A percentile compares a stretch with the other conserved stretches of the same genome.
These are phyloP conservation scores for Rhabdornis inornatus DNA, from an alignment of 2,113 vertebrate genomes.

Conservation along the genomic window DNA sequence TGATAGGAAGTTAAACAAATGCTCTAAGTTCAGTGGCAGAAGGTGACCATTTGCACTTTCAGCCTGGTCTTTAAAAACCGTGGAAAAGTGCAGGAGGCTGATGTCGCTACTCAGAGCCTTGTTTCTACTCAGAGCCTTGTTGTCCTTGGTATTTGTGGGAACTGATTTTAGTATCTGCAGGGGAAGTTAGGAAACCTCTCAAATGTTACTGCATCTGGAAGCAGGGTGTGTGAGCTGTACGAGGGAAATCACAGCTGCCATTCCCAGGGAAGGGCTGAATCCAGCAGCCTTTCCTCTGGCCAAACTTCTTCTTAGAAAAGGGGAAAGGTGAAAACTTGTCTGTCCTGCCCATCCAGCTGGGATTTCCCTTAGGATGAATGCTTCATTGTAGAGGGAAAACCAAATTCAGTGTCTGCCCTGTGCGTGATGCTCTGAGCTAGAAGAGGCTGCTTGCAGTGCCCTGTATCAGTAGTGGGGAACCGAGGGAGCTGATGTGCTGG, in stretches of 20 bases:
- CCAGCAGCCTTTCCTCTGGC: background rate
- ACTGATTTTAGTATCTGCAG: background rate
- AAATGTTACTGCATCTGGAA: background rate
- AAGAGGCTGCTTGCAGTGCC: background rate
- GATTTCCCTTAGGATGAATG: background rate
- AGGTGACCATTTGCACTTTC: background rate
- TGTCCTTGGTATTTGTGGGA: background rate
- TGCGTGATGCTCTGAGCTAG: background rate
- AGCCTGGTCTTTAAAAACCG: background rate
- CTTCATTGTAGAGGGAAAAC: background rate
- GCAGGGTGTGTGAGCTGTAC: rapidly evolving
- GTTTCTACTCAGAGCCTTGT: background rate
- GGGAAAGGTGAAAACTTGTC: background rate
- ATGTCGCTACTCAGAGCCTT: too few species aligned
- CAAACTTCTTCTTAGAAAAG: background rate
- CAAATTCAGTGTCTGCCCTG: background rate
- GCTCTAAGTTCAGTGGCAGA: background rate
- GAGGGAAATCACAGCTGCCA: background rate
- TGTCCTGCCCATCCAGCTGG: background rate
- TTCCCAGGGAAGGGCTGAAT: background rate
- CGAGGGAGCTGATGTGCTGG: background rate
- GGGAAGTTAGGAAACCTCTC: background rate
- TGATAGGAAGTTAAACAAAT: background rate
- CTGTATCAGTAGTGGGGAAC: background rate
- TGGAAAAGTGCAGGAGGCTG: background rate